Percentiles rank a stretch among this genome's conserved stretches.
Evolutionary conservation across 2,888 invertebrate species (phyloP).

Genomic region (Didymodactylos carnosus): DNA sequence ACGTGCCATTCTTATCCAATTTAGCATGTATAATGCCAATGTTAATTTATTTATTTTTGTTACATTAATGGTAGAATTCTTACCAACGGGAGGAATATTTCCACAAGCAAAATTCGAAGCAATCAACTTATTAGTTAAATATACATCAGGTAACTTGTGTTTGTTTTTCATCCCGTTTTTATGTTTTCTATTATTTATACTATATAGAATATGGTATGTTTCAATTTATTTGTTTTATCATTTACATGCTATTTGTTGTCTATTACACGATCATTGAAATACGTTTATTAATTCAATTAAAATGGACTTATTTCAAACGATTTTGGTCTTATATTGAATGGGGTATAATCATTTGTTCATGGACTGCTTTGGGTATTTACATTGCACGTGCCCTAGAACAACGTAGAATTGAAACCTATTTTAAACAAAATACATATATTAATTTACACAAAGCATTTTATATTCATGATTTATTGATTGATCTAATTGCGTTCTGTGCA

Average conservation of each 20-base stretch:
- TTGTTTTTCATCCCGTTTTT: no score
- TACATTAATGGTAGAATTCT: conserved; percentile 2
- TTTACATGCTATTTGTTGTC: neutral
- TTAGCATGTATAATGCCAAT: conserved; percentile 2
- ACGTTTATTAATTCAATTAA: neutral
- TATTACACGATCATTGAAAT: conserved; percentile 1
- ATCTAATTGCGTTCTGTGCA: no score
- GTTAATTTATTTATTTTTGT: neutral
- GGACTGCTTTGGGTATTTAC: neutral
- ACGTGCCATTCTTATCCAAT: conserved; percentile 5
- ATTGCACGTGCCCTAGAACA: no score
- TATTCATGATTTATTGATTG: no score
- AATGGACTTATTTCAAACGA: neutral
- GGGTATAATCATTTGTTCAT: neutral
- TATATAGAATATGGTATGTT: neutral
- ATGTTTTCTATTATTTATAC: no score
- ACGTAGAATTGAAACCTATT: no score
- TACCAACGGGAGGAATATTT: neutral
- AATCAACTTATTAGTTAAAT: neutral
- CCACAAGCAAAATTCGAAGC: neutral
- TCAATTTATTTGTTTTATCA: neutral
- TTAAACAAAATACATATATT: no score
- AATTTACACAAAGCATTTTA: no score
- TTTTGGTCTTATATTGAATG: conserved; percentile 2
- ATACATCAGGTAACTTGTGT: no score